These are phyloP conservation scores for Gallinago jamesoni DNA, from an alignment of 2,113 vertebrate species.

Conservation along the genomic window DNA sequence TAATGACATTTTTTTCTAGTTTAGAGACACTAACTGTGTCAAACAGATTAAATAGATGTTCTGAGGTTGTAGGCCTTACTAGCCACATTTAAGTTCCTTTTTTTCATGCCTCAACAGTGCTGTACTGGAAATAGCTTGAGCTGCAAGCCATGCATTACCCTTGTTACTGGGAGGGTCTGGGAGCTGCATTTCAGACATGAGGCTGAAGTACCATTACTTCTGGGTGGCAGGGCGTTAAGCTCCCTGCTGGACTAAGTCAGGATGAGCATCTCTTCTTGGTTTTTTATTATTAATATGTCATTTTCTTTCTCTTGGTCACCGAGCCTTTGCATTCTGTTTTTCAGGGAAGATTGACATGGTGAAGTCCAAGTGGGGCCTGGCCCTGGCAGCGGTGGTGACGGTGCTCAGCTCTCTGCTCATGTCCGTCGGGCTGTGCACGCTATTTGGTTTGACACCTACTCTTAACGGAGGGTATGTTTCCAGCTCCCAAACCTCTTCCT, in stretches of 20 bases:
- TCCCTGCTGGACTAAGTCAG: neutral
- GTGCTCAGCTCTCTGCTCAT: conserved; percentile 98
- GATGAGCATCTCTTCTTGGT: neutral
- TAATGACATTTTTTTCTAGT: neutral
- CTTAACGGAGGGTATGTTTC: conserved; percentile 94
- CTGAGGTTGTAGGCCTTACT: neutral
- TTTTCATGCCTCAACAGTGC: neutral
- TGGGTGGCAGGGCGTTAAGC: accelerated
- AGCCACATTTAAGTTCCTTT: neutral
- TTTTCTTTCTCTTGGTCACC: neutral
- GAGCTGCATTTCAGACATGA: neutral
- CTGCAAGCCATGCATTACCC: accelerated
- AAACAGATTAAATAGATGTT: neutral
- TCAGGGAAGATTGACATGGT: conserved; percentile 99
- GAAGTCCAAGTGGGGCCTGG: conserved; percentile 98
- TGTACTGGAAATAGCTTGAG: neutral
- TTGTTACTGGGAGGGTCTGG: neutral
- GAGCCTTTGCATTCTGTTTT: neutral
- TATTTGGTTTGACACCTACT: conserved; percentile 95
- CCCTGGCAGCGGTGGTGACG: conserved; percentile 94
- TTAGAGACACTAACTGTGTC: neutral
- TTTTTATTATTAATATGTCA: accelerated
- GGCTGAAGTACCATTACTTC: neutral
- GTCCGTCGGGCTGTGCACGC: conserved; percentile 96
- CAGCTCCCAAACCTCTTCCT: neutral